Base-by-base conservation (phyloP, 64 coral and sea anemone genomes). In the Platygyra sinensis region DNA sequence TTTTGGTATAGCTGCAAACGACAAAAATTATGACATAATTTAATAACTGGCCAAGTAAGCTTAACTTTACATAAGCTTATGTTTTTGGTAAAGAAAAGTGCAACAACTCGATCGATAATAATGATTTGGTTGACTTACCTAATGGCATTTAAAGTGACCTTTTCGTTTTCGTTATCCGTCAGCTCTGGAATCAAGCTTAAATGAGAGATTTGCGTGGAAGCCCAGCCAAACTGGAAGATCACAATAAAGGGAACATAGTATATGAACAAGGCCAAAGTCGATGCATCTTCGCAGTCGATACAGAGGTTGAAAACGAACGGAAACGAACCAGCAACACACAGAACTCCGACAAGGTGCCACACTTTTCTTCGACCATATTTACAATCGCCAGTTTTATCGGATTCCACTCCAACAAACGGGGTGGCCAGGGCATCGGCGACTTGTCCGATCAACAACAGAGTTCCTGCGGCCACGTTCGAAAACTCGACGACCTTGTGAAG, bases 141-240 rank as follows among this genome's bases (percentile, higher is more conserved):
- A 61, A 98, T 95, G 13, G 96, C 94, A 79, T 98, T 98, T 30
- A 98, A 80, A 24, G 85, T 95, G 51, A 87, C 87, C 86, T 98
- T 98, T 32, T 93, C 96, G 49, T 80, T 78, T 22, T 98, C 94
- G 54, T 90, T 55, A 83, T 91, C 93, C 30, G 93, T 98, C 1
- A 98, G 52, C 87, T 98, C 96, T 84, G 96, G 96, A 73, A 98
- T 95, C 72, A 98, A 86, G 88, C 90, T 62, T 93, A 86, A 69
- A 92, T 98, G 96, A 62, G 96, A 98, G 73, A 98, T 98, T 74
- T 98, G 96, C 52, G 96, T 98, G 4, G 96, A 93, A 60, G 96
- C 96, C 96, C 96, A 98, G 30, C 96, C 96, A 80, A 98, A 98
- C 84, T 98, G 96, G 73, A 98, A 98, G 15, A 98, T 90, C 57